A percentile compares a stretch with the other conserved stretches of the same genome.
Evolutionary conservation across 2,888 invertebrate species (phyloP).

Genomic region (Campoletis raptor): DNA sequence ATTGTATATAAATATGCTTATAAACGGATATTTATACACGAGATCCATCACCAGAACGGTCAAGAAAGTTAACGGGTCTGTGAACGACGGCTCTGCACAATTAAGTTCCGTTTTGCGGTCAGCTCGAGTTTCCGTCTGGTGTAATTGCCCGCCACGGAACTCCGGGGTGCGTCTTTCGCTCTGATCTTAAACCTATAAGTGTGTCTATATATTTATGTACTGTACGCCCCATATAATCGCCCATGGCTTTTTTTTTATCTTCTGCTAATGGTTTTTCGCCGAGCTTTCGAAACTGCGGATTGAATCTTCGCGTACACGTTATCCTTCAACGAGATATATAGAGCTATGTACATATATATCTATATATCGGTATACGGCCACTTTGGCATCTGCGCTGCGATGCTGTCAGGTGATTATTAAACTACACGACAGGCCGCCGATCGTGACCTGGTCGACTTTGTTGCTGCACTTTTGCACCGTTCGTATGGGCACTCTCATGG

Average conservation of each 20-base stretch:
- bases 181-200: conserved; percentile 29
- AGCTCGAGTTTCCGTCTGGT: conserved; percentile 73
- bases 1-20: conserved; percentile 10
- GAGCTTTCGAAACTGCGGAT: conserved; percentile 28
- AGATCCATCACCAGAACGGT: conserved; percentile 54
- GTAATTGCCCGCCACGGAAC: conserved; percentile 73
- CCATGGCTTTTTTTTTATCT: conserved; percentile 14
- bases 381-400: conserved; percentile 38
- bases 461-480: conserved; percentile 30
- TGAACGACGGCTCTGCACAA: conserved; percentile 75
- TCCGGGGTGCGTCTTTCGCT: conserved; percentile 61
- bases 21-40: conserved; percentile 34
- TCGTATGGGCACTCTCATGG: conserved; percentile 12
- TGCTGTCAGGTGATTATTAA: conserved; percentile 46
- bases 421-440: conserved; percentile 40
- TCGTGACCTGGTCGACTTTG: conserved; percentile 45
- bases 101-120: conserved; percentile 80
- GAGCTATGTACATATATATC: background rate
- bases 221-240: conserved; percentile 14
- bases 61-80: conserved; percentile 73
- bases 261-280: conserved; percentile 23
- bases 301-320: conserved; percentile 45
- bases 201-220: conserved; percentile 14
- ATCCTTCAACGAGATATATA: conserved; percentile 41
- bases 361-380: background rate